These are phyloP conservation scores for Morus bassanus DNA, from an alignment of 2,797 vertebrate species.

Conservation along the genomic window DNA sequence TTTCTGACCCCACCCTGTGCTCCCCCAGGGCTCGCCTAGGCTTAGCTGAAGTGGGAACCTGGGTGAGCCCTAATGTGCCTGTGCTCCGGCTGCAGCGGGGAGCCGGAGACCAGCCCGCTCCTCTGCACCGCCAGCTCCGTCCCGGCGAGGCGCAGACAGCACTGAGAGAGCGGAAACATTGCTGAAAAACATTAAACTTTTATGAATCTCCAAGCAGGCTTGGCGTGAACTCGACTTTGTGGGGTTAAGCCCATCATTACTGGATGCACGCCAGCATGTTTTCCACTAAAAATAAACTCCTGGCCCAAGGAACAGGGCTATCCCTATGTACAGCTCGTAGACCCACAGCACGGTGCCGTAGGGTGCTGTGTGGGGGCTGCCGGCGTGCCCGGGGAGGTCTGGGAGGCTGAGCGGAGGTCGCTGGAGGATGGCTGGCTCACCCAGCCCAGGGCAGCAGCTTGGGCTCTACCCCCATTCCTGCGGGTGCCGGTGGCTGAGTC, in stretches of 20 bases:
- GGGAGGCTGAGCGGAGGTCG: not conserved
- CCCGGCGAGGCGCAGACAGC: accelerated
- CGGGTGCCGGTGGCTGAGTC: not conserved
- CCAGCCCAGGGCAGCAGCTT: not conserved
- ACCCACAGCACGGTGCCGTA: accelerated
- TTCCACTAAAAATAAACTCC: not conserved
- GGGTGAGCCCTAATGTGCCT: accelerated
- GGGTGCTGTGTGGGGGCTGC: not conserved
- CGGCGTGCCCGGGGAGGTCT: accelerated
- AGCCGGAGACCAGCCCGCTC: not conserved
- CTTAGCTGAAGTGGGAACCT: not conserved
- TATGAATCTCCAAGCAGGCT: not conserved
- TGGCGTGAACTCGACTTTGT: not conserved
- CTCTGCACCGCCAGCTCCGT: not conserved
- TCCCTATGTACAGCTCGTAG: accelerated
- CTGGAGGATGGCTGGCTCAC: not conserved
- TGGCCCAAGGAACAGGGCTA: not conserved
- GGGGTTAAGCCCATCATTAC: not conserved
- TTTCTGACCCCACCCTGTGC: not conserved
- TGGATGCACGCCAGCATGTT: not conserved
- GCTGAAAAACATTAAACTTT: not conserved
- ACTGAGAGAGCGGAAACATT: not conserved
- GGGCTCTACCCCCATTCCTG: not conserved
- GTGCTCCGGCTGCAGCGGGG: accelerated
- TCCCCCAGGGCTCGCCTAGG: not conserved